These are phyloP conservation scores for Willisornis vidua DNA, from an alignment of 2,113 vertebrate species.

Conservation along the genomic window DNA sequence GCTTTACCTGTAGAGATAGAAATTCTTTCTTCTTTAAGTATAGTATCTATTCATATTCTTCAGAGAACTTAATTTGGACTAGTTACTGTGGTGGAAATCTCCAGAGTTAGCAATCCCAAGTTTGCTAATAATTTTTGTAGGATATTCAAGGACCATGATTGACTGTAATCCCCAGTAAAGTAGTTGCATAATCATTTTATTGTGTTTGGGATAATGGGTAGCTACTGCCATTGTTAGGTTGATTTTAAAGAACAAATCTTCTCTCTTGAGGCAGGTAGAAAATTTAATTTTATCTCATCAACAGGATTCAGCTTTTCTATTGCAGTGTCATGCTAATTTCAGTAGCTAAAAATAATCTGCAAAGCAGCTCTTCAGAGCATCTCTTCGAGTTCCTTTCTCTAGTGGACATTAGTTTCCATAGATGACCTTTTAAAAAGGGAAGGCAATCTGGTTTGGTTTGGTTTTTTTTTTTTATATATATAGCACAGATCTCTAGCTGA, in stretches of 20 bases:
- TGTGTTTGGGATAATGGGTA: background rate
- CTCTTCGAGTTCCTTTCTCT: background rate
- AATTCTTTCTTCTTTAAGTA: background rate
- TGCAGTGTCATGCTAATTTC: background rate
- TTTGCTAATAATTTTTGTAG: background rate
- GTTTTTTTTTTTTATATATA: background rate
- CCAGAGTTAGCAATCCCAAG: background rate
- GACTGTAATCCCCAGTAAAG: background rate
- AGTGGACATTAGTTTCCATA: background rate
- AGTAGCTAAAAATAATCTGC: background rate
- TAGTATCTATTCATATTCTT: background rate
- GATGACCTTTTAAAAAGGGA: background rate
- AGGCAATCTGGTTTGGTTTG: background rate
- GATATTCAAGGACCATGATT: background rate
- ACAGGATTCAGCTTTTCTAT: background rate
- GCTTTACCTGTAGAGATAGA: background rate
- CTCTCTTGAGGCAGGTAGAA: background rate
- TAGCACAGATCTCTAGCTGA: background rate
- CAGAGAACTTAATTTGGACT: background rate
- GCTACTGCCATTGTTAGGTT: background rate
- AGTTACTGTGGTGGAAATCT: background rate
- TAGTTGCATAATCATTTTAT: background rate
- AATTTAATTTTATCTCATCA: slow-evolving; percentile 15
- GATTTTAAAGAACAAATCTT: slow-evolving; percentile 1
- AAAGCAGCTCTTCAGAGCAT: background rate